Conservation (phyloP, 2,797 vertebrate species). For the Astyanax mexicanus region DNA sequence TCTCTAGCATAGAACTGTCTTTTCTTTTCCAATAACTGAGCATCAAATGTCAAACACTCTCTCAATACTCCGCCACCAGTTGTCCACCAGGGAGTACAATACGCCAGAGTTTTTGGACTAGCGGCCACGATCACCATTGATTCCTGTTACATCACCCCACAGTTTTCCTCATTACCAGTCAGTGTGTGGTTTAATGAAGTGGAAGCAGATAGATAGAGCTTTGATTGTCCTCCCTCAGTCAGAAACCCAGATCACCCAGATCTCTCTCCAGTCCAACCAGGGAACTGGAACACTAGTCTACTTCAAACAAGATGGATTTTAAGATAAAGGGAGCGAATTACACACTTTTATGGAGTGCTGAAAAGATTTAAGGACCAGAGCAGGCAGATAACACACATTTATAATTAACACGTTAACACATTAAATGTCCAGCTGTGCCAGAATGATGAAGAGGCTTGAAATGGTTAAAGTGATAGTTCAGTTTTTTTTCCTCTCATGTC, state of each 20-base stretch:
- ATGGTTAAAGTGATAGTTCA: too few species aligned
- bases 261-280: background rate
- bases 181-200: slow-evolving; percentile 75
- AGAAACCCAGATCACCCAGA: background rate
- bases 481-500: too few species aligned
- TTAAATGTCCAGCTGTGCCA: too few species aligned
- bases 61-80: background rate
- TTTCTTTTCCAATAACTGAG: background rate
- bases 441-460: too few species aligned
- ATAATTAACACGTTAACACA: too few species aligned
- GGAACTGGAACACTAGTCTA: background rate
- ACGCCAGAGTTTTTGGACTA: background rate
- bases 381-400: too few species aligned
- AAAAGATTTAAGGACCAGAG: too few species aligned
- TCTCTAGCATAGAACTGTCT: background rate
- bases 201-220: slow-evolving; percentile 70
- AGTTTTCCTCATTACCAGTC: slow-evolving; percentile 63
- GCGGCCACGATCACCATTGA: slow-evolving; percentile 63
- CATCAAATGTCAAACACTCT: background rate
- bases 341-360: too few species aligned
- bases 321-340: too few species aligned
- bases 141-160: slow-evolving; percentile 67
- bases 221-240: slow-evolving; percentile 32
- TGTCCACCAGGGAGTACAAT: background rate
- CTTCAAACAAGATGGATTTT: background rate